Conservation (phyloP, 2,888 invertebrate species). For the Dolichomitus sp. region DNA sequence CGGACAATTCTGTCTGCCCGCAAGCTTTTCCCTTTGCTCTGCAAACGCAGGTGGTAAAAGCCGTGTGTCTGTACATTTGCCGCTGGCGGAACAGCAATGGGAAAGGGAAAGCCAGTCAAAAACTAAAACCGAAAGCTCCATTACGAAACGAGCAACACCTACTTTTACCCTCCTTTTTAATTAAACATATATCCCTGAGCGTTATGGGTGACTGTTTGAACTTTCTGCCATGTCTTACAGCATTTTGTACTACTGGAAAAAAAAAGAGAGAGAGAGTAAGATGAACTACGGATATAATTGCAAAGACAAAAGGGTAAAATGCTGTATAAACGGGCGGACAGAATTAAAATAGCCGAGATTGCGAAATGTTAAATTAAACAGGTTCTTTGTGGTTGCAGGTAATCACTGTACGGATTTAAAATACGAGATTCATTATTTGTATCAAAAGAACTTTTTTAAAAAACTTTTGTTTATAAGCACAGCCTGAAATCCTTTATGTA, state of each 20-base stretch:
- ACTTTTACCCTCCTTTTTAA: constrained; percentile 44
- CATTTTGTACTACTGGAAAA: neutral
- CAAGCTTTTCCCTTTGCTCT: neutral
- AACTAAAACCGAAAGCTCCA: constrained; percentile 38
- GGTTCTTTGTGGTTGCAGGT: neutral
- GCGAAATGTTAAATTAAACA: neutral
- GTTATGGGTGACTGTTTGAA: constrained; percentile 29
- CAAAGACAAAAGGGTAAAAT: constrained; percentile 29
- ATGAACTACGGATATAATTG: constrained; percentile 1
- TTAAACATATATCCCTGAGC: constrained; percentile 60
- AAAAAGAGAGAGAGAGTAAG: neutral
- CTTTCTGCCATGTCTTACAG: constrained; percentile 3
- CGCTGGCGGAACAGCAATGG: neutral
- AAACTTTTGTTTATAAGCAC: too few species aligned
- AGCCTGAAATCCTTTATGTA: too few species aligned
- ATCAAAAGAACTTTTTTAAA: neutral
- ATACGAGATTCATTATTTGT: neutral
- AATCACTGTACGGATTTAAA: neutral
- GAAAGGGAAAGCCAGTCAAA: constrained; percentile 19
- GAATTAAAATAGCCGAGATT: neutral
- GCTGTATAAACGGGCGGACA: constrained; percentile 8
- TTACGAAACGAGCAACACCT: constrained; percentile 28
- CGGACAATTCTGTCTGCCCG: constrained; percentile 16
- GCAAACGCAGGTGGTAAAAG: constrained; percentile 1
- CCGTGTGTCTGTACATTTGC: constrained; percentile 5